Evolutionary conservation across 2,888 invertebrate genomes (phyloP).

Genomic region (Chrysotoxum bicinctum): DNA sequence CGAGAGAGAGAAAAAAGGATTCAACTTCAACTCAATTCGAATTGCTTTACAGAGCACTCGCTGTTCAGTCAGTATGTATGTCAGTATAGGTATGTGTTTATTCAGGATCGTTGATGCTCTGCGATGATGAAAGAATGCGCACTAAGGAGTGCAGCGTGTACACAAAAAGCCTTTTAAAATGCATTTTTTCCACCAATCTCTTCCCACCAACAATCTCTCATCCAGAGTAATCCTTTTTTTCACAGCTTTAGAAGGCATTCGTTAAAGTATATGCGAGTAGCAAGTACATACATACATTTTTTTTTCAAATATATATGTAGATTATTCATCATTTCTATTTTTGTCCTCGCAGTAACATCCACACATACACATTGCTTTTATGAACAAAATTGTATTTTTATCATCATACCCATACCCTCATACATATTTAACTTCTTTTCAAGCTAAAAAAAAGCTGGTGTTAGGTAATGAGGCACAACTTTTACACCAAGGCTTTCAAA

Average conservation of each 20-base stretch:
- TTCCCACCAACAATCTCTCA: neutral
- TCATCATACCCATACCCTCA: neutral
- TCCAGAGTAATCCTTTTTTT: slow-evolving; percentile 54
- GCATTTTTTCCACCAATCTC: slow-evolving; percentile 24
- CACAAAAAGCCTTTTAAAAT: slow-evolving; percentile 45
- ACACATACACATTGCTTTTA: slow-evolving; percentile 31
- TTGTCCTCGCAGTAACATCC: slow-evolving; percentile 50
- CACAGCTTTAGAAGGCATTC: slow-evolving; percentile 43
- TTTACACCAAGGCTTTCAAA: slow-evolving; percentile 66
- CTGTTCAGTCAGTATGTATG: neutral
- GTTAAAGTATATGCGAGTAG: slow-evolving; percentile 1
- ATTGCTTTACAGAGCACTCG: slow-evolving; percentile 37
- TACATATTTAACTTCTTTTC: slow-evolving; percentile 39
- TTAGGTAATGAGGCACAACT: slow-evolving; percentile 72
- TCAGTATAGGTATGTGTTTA: neutral
- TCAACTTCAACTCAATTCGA: slow-evolving; percentile 65
- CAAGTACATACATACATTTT: neutral
- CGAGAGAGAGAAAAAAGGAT: slow-evolving; percentile 37
- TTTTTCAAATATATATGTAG: neutral
- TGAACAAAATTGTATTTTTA: slow-evolving; percentile 32
- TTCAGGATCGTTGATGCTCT: slow-evolving; percentile 18
- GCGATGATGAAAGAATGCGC: slow-evolving; percentile 47
- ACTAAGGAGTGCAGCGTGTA: slow-evolving; percentile 45
- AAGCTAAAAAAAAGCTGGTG: slow-evolving; percentile 55
- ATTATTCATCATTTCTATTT: slow-evolving; percentile 63